Evolutionary conservation across 2,888 invertebrate genomes (phyloP), one percentile per base, ranked within the genome.

Genomic region (Chloromyia formosa): DNA sequence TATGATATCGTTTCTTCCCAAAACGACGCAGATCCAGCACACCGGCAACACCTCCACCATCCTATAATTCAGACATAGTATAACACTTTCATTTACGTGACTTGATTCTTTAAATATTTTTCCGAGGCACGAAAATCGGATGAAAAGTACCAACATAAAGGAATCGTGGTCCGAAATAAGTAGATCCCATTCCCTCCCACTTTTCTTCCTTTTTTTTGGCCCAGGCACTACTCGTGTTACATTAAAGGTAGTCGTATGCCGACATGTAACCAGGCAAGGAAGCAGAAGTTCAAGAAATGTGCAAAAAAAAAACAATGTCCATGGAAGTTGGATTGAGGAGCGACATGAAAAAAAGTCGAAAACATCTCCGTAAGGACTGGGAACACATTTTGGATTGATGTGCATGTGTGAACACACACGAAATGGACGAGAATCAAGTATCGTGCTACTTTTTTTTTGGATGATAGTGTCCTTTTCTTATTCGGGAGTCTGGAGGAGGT

Each of bases 51-150:
- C 27, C 27, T 35, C 7, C 7, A 35, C 78, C 78, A 78, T 75
- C 78, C 79, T 79, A 79, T 79, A 78, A 79, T 79, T 79, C 79
- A 79, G 79, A 79, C 78, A 78, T 79, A 79, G 79, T 79, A 78
- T 78, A 79, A 78, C 79, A 79, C 79, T 79, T 78, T 79, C 77
- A 75, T 79, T 78, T 78, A 79, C 79, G 79, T 79, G 79, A 79
- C 79, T 77, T 73, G 79, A 78, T 77, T 79, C 74, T 45, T 74
- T 66, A 66, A 71, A 62, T 74, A 75, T 71, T 74, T 18, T 40
- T 71, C 58, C 45, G 61, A 74, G 69, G 71, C 40, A 23, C 20
- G 49, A 66, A 71, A 74, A 77, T 62, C 53, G 68, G 75, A 75
- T 73, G 71, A 76, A 76, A 69, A 69, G 69, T 54, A 56, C 54